Base-by-base conservation (phyloP, 2,797 vertebrate genomes). In the Thamnophis elegans region DNA sequence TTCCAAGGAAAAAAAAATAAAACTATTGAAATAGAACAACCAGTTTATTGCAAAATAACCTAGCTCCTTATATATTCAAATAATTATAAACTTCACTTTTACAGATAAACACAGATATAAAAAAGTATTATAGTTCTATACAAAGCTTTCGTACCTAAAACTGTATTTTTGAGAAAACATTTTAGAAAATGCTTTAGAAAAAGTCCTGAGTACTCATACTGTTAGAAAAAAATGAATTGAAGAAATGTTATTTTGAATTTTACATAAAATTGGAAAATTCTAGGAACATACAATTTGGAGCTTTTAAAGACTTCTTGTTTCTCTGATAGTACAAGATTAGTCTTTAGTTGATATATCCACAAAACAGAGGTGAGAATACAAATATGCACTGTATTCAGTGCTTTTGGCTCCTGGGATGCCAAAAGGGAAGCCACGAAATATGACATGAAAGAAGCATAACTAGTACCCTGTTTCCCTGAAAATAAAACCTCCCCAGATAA, bases 31-130 rank as follows among this genome's bases (percentile, higher is more conserved):
- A 32, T 16, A 7, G 78, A 90, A 90, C 60, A 78, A 53, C 60
- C 53, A 55, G 20, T 28, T 78, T 59, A 73, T 16, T 59, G 65
- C 54, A 90, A 87, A 90, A 91, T 26, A 78, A 78, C 14, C 25
- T 4, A 59, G 42, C 18, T 60, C 36, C 20, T 87, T 47, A 4
- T 78, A 82, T 90, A 55, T 32, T 78, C 85, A 90, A 53, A 60
- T 55, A 90, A 90, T 53, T 78, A 87, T 32, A 92, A 56, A 56
- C 47, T 86, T 25, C 85, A 20, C 42, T 92, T 85, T 90, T 90
- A 90, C 55, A 60, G 8, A 86, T 42, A 89, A 92, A 59, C 60
- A 58, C 2, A 92, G 53, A 90, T 54, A 51, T 78, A 65, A 51
- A 54, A 58, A 82, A 60, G 28, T 82, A 68, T 82, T 82, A 89